Base-by-base conservation (phyloP, 2,888 invertebrate species). In the Automeris io region DNA sequence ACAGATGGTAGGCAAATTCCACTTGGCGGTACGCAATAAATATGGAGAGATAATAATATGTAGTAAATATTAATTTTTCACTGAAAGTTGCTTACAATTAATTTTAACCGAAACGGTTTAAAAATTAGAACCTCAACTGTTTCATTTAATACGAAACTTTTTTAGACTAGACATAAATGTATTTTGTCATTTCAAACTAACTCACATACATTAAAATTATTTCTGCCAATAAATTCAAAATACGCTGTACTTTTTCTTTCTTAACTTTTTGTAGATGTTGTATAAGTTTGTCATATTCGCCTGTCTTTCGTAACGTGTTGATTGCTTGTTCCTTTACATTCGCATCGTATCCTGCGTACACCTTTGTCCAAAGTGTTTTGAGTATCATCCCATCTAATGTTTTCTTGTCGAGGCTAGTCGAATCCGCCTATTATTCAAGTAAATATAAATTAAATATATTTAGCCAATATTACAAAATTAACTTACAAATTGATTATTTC, bases 331-430 rank as follows among this genome's bases (percentile, higher is more conserved):
- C 76, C 43, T 78, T 83, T 1, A 50, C 39, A 49, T 69, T 62
- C 0, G 58, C 56, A 5, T 79, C 74, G 12, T 57, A 66, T n/a
- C 61, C 56, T 3, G 52, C 50, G 41, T 69, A 83, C 0, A 78
- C 78, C 56, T 76, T 80, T 0, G 77, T 72, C 83, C 83, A 82
- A 1, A 83, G 59, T 37, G 61, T 66, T 57, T 75, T 81, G 9
- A 81, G 48, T 12, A 83, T 45, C 78, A 83, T 75, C 5, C 73
- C 74, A 5, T 83, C 81, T 11, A 83, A 40, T 1, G 70, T 72
- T 56, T 76, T 75, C 36, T 53, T 70, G 33, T 71, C 73, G 13
- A 64, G 60, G 0, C 41, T 51, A 25, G 54, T 49, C 1, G 57
- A 48, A 16, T 49, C 40, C 1, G 68, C 58, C 80, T 79, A 55